Conservation (phyloP, 2,888 invertebrate genomes). For the Calameuta pallipes region DNA sequence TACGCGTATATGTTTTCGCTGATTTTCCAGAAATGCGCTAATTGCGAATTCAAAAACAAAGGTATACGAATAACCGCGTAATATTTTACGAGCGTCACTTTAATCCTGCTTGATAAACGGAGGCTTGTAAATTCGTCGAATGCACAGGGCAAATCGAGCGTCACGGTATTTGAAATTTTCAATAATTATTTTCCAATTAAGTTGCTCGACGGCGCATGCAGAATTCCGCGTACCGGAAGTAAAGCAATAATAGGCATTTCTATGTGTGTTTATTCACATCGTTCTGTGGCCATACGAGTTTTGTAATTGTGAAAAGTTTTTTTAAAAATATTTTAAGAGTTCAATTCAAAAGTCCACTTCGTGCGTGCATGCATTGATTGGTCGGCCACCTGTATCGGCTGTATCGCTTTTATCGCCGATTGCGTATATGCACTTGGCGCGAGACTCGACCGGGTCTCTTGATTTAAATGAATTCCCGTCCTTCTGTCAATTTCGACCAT, state of each 20-base stretch:
- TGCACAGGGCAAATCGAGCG: neutral
- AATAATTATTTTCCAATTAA: neutral
- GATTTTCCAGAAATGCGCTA: neutral
- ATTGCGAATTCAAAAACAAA: neutral
- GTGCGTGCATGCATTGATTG: neutral
- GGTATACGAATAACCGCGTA: neutral
- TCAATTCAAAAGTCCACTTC: neutral
- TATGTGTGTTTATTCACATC: neutral
- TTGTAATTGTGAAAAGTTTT: no score
- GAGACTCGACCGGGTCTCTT: neutral
- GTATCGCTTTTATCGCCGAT: no score
- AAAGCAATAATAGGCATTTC: neutral
- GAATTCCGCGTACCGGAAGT: neutral
- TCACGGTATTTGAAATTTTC: neutral
- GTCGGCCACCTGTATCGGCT: no score
- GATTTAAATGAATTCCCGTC: neutral
- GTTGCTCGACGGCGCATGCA: neutral
- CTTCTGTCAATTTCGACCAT: neutral
- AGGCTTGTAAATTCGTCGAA: neutral
- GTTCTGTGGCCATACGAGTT: neutral
- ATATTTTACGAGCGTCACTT: neutral
- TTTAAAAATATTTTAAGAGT: no score
- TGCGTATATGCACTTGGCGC: no score
- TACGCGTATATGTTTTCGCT: neutral
- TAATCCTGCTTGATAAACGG: neutral